phyloP scores from a whole-genome alignment of 2,888 invertebrate species.

The Rugalucina vietnamica region DNA sequence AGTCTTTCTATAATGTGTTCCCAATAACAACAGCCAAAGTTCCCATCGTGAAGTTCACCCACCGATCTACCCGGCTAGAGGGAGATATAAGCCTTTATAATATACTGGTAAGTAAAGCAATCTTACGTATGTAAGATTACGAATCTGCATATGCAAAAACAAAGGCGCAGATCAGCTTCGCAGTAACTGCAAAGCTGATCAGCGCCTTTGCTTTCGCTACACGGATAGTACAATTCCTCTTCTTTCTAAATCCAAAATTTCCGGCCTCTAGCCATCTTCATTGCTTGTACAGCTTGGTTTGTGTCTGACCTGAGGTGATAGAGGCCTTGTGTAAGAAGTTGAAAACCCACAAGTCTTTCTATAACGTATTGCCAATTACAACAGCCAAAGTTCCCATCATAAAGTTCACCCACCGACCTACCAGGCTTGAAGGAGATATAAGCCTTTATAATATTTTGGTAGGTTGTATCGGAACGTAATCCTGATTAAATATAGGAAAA shows the following conservation, averaged over 20 bases:
- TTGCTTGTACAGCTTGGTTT: too few relatives aligned
- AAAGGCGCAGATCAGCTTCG: too few relatives aligned
- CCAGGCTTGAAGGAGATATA: slow-evolving; percentile 86
- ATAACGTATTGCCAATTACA: slow-evolving; percentile 85
- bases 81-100: slow-evolving; percentile 88
- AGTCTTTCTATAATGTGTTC: slow-evolving; percentile 83
- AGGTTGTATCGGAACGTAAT: slow-evolving; percentile 51
- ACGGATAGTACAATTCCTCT: too few relatives aligned
- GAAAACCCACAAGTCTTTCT: slow-evolving; percentile 79
- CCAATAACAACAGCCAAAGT: slow-evolving; percentile 87
- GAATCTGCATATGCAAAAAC: too few relatives aligned
- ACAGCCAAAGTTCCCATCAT: slow-evolving; percentile 88
- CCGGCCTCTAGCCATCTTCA: too few relatives aligned
- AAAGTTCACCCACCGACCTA: slow-evolving; percentile 85
- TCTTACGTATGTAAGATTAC: too few relatives aligned
- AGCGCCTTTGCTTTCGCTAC: too few relatives aligned
- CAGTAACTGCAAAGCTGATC: too few relatives aligned
- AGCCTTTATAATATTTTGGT: slow-evolving; percentile 87
- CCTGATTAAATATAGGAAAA: neutral
- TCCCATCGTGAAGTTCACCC: slow-evolving; percentile 87
- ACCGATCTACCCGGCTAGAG: slow-evolving; percentile 85
- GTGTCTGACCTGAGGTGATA: slow-evolving; percentile 82
- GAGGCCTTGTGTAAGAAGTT: slow-evolving; percentile 83
- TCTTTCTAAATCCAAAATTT: too few relatives aligned
- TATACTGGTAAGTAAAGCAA: too few relatives aligned